Evolutionary conservation across 1,140 invertebrate species (phyloP), one percentile per base, ranked within the genome.

Genomic region (Mya arenaria): DNA sequence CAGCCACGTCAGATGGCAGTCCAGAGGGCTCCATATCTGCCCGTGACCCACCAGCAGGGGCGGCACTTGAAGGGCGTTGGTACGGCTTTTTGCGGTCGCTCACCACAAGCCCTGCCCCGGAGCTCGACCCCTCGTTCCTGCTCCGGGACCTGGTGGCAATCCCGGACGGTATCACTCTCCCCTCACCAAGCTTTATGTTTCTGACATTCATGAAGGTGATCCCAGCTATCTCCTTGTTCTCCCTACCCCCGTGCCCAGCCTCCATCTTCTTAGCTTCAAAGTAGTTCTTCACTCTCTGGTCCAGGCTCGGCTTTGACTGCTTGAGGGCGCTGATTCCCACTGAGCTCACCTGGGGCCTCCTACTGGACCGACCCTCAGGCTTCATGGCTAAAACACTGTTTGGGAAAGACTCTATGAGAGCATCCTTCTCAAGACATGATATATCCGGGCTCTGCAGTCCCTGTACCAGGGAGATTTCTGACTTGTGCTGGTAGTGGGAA

Each of bases 401-500:
- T 30, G 69, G 69, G 34, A 66, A 73, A 32, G 79, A 82, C 23
- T 82, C 79, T 32, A 73, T 82, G 13, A 84, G 41, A 65, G 83
- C 83, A 56, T 84, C 83, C 15, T 44, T 63, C 39, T 84, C 83
- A 23, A 84, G 44, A 66, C 83, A 74, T 34, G 78, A 71, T 32
- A 84, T 84, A 66, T 84, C 83, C 28, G 83, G 83, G 37, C 83
- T 84, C 62, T 84, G 83, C 41, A 82, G 39, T 6, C 55, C 79
- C 39, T 62, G 62, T 23, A 79, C 13, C 6, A 58, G 34, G 8
- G 66, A 62, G 8, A 25, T 36, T 1, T n/a, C 63, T 0, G 10
- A 19, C 3, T 28, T 10, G 1, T 80, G 66, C 25, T 68, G 36
- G n/a, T 17, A 8, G 17, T 71, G 77, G 17, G 28, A 56, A 13